Evolutionary conservation across 2,888 invertebrate species (phyloP).

Genomic region (Tenodera sinensis): DNA sequence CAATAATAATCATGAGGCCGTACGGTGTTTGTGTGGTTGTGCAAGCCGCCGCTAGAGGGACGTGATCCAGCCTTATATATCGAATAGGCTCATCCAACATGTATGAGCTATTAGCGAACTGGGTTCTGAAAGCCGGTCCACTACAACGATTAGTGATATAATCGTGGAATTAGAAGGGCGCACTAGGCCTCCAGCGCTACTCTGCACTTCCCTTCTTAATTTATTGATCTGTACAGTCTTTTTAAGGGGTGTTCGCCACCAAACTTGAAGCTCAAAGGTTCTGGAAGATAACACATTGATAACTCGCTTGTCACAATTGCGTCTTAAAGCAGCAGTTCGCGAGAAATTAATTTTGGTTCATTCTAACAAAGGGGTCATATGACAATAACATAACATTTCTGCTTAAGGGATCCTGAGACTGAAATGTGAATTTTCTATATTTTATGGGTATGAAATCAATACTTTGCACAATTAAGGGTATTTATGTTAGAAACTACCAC

Average conservation of each 20-base stretch:
- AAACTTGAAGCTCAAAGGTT: neutral
- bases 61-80: neutral
- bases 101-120: slow-evolving; percentile 13
- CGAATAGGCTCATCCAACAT: slow-evolving; percentile 6
- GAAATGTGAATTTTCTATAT: no score
- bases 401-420: no score
- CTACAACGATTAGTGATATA: slow-evolving; percentile 13
- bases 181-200: neutral
- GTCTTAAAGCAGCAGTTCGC: no score
- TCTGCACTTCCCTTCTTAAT: neutral
- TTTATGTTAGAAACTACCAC: no score
- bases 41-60: neutral
- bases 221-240: neutral
- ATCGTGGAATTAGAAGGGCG: slow-evolving; percentile 3
- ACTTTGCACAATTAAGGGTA: no score
- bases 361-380: no score
- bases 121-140: slow-evolving; percentile 10
- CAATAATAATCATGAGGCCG: neutral
- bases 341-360: no score
- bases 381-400: no score
- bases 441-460: no score
- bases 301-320: no score
- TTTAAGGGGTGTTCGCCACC: neutral
- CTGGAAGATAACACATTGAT: no score
- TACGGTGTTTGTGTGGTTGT: neutral